Conservation (phyloP, 2,888 invertebrate species). For the Petrophora chlorosata region DNA sequence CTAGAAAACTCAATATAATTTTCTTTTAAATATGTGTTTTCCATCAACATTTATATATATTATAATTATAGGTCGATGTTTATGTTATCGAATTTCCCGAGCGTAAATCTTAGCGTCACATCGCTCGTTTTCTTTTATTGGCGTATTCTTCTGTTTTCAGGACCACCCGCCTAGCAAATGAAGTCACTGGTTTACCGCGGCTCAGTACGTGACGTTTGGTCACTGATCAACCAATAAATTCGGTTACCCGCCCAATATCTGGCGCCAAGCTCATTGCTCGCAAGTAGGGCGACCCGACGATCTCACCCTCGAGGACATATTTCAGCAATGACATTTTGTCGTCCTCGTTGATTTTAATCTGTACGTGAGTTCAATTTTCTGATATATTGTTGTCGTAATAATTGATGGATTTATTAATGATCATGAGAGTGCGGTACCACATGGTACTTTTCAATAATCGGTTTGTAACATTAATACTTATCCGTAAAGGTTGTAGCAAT, state of each 20-base stretch:
- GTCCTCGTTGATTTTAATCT: slow-evolving; percentile 33
- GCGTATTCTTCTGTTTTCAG: slow-evolving; percentile 13
- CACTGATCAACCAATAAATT: slow-evolving; percentile 37
- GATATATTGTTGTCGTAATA: slow-evolving; percentile 8
- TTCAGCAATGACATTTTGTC: slow-evolving; percentile 25
- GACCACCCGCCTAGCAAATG: slow-evolving; percentile 32
- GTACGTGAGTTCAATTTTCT: slow-evolving; percentile 20
- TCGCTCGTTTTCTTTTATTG: too few relatives aligned
- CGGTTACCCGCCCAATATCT: slow-evolving; percentile 37
- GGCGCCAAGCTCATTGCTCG: slow-evolving; percentile 41
- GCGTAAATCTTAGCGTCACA: slow-evolving; percentile 11
- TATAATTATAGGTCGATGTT: not conserved
- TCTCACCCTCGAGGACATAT: slow-evolving; percentile 22
- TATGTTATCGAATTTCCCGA: slow-evolving; percentile 15
- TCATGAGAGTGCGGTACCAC: not conserved
- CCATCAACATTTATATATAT: too few relatives aligned
- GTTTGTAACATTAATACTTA: not conserved
- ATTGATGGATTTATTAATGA: slow-evolving; percentile 14
- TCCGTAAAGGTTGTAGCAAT: not conserved
- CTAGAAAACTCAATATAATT: too few relatives aligned
- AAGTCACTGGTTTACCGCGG: slow-evolving; percentile 22
- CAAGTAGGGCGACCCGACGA: slow-evolving; percentile 36
- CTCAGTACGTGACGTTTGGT: slow-evolving; percentile 32
- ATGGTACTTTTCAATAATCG: not conserved
- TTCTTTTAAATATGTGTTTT: too few relatives aligned